Base-by-base conservation (phyloP, 2,113 vertebrate species). In the Myotis davidii region DNA sequence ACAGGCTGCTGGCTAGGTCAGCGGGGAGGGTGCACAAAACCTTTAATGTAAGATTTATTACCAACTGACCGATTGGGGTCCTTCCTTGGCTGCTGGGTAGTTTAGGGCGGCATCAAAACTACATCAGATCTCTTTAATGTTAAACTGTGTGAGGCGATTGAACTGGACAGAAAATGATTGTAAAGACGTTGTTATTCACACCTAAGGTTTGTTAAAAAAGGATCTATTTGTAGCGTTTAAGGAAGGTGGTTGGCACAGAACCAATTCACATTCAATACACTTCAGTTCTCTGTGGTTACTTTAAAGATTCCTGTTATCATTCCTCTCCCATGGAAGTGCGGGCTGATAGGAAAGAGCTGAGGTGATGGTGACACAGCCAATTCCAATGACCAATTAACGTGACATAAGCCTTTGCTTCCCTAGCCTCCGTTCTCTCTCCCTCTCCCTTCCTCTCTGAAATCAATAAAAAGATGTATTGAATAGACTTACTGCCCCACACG, bases 261-360 rank as follows among this genome's bases (percentile, higher is more conserved):
- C 56, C 25, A 88, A 90, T 77, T 96, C 6, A 94, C 90, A 82
- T 72, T 56, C 34, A 91, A 37, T 50, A 14, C 14, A 90, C 90
- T 61, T 92, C 56, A 27, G 20, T 85, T 81, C 16, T 37, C 13
- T 3, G 50, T 37, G 7, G 42, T 42, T 78, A 72, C 45, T 52
- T 92, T 56, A 90, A 76, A 87, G 77, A 9, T 65, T 64, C 16
- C 61, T 88, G 6, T 16, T 11, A 23, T 4, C 16, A 69, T 94
- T 81, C 91, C 21, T 84, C 32, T 74, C 5, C 77, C n/a, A 69
- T 52, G 17, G 81, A 81, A 73, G 76, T 86, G 4, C 70, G 23
- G 11, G 42, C 2, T 76, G 70, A 69, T 4, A 69, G 25, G 18
- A 83, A 85, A 76, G 1, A 79, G 27, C 23, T 81, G 21, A 82